A percentile compares a stretch with the other conserved stretches of the same genome.
phyloP scores from a whole-genome alignment of 2,113 vertebrate species.

The Salvelinus alpinus region DNA sequence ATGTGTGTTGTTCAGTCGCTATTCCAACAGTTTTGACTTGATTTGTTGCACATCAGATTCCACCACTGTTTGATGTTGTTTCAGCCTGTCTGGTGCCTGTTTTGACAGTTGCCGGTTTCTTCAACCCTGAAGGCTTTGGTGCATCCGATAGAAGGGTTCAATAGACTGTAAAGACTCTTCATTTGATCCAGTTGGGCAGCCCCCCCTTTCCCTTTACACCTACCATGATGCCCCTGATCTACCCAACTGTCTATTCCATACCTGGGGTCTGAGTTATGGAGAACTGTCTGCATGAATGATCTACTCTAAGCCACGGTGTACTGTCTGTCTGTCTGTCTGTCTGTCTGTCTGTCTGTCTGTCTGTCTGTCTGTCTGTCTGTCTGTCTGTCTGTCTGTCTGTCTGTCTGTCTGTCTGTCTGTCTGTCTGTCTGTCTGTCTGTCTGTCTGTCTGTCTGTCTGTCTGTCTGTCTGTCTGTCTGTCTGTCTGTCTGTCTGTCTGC shows the following conservation, averaged over 20 bases:
- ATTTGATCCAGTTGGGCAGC: too few species aligned
- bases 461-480: too few species aligned
- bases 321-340: not conserved
- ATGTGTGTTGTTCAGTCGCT: not conserved
- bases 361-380: not conserved
- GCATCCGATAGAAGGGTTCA: too few species aligned
- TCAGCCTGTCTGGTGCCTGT: not conserved
- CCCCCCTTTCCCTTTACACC: too few species aligned
- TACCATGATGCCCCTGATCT: too few species aligned
- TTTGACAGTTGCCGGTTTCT: not conserved
- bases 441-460: not conserved
- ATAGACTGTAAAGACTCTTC: too few species aligned
- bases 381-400: not conserved
- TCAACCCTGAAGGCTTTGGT: too few species aligned
- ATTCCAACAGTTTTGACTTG: not conserved
- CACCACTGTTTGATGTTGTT: not conserved
- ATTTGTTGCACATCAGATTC: constrained; percentile 9
- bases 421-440: not conserved
- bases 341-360: too few species aligned
- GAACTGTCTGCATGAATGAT: too few species aligned
- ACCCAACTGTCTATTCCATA: too few species aligned
- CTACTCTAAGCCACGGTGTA: not conserved
- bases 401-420: not conserved
- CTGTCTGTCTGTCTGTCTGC: not conserved
- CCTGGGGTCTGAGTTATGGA: too few species aligned